Conservation (phyloP, 2,888 invertebrate species). For the Machimus rusticus region DNA sequence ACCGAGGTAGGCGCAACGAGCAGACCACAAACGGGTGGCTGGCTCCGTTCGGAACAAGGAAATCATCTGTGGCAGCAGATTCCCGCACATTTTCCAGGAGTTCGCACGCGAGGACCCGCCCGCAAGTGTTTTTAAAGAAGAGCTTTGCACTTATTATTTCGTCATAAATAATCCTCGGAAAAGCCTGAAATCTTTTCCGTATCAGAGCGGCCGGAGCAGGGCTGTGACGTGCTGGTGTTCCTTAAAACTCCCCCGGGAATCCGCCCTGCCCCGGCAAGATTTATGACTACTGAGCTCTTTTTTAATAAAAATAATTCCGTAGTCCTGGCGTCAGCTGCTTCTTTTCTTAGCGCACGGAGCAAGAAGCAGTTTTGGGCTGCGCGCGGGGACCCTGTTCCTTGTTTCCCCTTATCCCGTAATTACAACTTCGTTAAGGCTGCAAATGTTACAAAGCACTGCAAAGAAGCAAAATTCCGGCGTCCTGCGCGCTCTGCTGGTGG, state of each 20-base stretch:
- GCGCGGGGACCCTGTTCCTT: not conserved
- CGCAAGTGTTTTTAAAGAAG: not conserved
- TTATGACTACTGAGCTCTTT: constrained; percentile 32
- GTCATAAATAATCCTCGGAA: not conserved
- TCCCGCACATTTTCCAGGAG: not conserved
- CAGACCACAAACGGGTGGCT: not conserved
- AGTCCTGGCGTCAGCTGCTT: constrained; percentile 24
- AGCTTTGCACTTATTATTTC: not conserved
- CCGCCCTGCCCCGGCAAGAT: not conserved
- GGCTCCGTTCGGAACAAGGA: not conserved
- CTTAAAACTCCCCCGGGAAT: not conserved
- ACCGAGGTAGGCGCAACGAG: not conserved
- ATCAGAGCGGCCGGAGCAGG: not conserved
- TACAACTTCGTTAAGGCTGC: constrained; percentile 4
- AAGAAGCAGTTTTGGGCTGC: not conserved
- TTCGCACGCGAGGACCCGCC: not conserved
- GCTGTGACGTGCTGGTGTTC: not conserved
- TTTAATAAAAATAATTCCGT: constrained; percentile 30
- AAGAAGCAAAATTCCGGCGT: not conserved
- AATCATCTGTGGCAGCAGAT: not conserved
- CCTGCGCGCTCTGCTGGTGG: not conserved
- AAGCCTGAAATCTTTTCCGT: constrained; percentile 1
- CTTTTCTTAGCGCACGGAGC: not conserved
- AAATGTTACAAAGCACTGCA: constrained; percentile 1
- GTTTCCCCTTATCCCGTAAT: not conserved